These are phyloP conservation scores for Drosophila carrolli DNA, from an alignment of 1,140 invertebrate species.

Conservation along the genomic window DNA sequence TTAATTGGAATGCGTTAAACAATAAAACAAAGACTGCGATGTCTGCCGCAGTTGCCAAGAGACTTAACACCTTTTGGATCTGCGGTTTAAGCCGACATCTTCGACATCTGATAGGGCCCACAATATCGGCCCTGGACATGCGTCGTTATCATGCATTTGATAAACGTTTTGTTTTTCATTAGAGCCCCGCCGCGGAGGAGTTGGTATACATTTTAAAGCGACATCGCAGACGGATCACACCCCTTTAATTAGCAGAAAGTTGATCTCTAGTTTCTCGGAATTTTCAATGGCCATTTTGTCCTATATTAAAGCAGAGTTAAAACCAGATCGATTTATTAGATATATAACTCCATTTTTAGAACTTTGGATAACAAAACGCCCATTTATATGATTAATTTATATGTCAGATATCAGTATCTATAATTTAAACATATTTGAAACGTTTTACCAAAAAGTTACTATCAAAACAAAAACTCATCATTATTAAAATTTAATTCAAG, in stretches of 20 bases:
- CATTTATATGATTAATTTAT: too few species aligned
- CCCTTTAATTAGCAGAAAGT: conserved; percentile 67
- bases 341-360: too few species aligned
- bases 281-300: conserved; percentile 28
- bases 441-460: too few species aligned
- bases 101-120: conserved; percentile 58
- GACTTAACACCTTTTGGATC: conserved; percentile 68
- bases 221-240: conserved; percentile 50
- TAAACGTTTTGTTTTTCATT: conserved; percentile 84
- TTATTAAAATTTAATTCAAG: neutral
- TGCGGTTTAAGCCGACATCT: conserved; percentile 26
- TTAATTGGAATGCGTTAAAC: conserved; percentile 83
- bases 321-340: too few species aligned
- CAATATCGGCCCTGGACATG: conserved; percentile 37
- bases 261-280: conserved; percentile 2
- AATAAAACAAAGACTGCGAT: conserved; percentile 73
- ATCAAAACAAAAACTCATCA: neutral
- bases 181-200: conserved; percentile 40
- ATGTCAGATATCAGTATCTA: too few species aligned
- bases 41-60: conserved; percentile 63
- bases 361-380: too few species aligned
- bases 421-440: too few species aligned
- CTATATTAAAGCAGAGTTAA: neutral
- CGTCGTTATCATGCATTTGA: conserved; percentile 77
- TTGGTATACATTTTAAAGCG: conserved; percentile 13